Percentiles rank a stretch among this genome's conserved stretches.
phyloP scores from a whole-genome alignment of 2,888 invertebrate species.

The Leptopilina syphax region DNA sequence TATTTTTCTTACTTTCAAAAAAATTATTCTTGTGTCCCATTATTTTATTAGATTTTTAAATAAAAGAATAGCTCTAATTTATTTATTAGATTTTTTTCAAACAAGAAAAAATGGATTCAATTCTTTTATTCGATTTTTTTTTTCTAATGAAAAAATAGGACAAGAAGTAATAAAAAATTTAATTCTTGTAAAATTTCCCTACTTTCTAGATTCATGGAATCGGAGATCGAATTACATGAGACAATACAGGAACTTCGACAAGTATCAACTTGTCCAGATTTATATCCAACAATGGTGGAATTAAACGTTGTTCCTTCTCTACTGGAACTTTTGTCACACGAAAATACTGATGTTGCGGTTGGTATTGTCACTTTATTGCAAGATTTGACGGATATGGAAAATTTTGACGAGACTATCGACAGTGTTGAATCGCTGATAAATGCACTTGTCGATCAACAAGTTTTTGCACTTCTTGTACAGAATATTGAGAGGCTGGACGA shows the following conservation, averaged over 20 bases:
- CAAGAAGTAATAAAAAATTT: not conserved
- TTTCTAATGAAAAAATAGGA: too few species aligned
- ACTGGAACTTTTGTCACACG: slow-evolving; percentile 95
- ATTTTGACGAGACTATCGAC: slow-evolving; percentile 95
- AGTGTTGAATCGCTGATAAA: slow-evolving; percentile 93
- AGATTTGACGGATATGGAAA: slow-evolving; percentile 97
- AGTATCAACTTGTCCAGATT: slow-evolving; percentile 96
- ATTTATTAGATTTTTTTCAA: too few species aligned
- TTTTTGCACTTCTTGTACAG: slow-evolving; percentile 92
- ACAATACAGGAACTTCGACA: slow-evolving; percentile 93
- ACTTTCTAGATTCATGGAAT: slow-evolving; percentile 90
- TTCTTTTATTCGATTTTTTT: too few species aligned
- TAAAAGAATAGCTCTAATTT: too few species aligned
- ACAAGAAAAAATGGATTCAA: too few species aligned
- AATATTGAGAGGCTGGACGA: slow-evolving; percentile 97
- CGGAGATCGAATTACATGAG: slow-evolving; percentile 95
- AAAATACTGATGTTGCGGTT: slow-evolving; percentile 95
- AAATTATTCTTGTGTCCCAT: too few species aligned
- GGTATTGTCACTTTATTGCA: slow-evolving; percentile 85
- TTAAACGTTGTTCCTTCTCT: slow-evolving; percentile 92
- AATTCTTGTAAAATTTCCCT: not conserved
- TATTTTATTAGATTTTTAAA: too few species aligned
- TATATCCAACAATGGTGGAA: slow-evolving; percentile 94
- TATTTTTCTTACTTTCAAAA: slow-evolving; percentile 41
- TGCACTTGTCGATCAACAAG: slow-evolving; percentile 92